Evolutionary conservation across 1,140 invertebrate species (phyloP), one percentile per base, ranked within the genome.

Genomic region (Ceratoteleas bidentatus): DNA sequence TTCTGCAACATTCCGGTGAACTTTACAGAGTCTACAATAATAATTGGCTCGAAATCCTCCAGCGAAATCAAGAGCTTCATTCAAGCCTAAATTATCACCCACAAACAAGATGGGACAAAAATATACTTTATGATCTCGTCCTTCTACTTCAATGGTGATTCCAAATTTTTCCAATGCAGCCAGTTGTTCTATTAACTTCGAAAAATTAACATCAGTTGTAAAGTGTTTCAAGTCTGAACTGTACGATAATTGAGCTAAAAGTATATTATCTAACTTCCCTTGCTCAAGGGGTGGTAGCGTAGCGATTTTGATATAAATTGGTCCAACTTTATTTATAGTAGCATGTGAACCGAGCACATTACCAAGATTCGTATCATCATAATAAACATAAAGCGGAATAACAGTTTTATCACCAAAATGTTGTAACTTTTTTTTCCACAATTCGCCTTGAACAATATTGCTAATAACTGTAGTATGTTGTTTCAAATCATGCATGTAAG

Each of bases 221-320:
- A 62, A 74, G 1, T 52, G 10, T 32, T 74, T 74, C 13, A 74
- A 24, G 47, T 74, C 70, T 15, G 60, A 49, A 50, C 38, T 57
- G 16, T 58, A 58, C n/a, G 32, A 8, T 34, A 70, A 14, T 60
- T 60, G 54, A 4, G 56, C 56, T 24, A 70, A 60, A n/a, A 70
- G 8, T 52, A 70, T 70, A 52, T 70, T 70, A 40, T 70, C 66
- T 16, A 70, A 32, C n/a, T 70, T 70, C 0, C 40, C 43, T 40
- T 60, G 56, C 40, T 70, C 54, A 32, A 70, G 38, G 3, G 65
- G 33, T 15, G 65, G 53, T 5, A 68, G 33, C 6, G 65, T 57
- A 8, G 65, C 32, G 7, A 68, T 54, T 58, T 68, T 24, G 13
- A 60, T 14, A 70, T 70, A 70, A 16, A 70, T 45, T 16, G 56